A percentile compares a stretch with the other conserved stretches of the same genome.
These are phyloP conservation scores for Brienomyrus brachyistius DNA, from an alignment of 2,113 vertebrate species.

Conservation along the genomic window DNA sequence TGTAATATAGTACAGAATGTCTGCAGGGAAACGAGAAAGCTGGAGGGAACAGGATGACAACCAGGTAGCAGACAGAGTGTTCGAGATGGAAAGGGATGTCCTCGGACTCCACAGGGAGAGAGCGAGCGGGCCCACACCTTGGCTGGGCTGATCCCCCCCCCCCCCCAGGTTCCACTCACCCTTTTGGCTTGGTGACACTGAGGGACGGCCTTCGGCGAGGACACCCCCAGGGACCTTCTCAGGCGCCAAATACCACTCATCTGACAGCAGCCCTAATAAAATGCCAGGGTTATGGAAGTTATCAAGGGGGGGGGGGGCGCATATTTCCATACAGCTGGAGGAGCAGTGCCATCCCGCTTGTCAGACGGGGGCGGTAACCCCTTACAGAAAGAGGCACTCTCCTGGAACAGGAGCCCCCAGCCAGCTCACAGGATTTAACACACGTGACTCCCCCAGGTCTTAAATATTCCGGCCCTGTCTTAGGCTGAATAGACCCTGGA, in stretches of 20 bases:
- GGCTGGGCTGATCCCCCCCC: background rate
- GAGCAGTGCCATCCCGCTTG: no score
- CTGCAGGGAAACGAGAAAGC: background rate
- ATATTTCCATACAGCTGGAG: background rate
- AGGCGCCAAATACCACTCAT: background rate
- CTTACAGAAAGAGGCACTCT: background rate
- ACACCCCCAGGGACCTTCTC: background rate
- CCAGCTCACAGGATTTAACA: background rate
- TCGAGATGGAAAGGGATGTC: background rate
- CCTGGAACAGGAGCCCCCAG: background rate
- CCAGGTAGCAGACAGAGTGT: background rate
- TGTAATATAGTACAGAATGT: background rate
- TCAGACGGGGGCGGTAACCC: constrained; percentile 2
- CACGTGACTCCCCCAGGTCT: background rate
- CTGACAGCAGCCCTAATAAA: background rate
- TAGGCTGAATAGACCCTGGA: background rate
- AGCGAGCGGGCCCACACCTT: background rate
- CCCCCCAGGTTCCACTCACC: background rate
- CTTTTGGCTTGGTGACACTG: background rate
- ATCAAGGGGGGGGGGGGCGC: background rate
- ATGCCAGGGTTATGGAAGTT: background rate
- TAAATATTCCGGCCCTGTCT: background rate
- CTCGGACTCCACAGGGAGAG: background rate
- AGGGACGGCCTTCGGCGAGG: background rate
- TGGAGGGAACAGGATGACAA: background rate